Conservation (phyloP, 2,797 vertebrate genomes). For the Amblyopsis hoosieri region DNA sequence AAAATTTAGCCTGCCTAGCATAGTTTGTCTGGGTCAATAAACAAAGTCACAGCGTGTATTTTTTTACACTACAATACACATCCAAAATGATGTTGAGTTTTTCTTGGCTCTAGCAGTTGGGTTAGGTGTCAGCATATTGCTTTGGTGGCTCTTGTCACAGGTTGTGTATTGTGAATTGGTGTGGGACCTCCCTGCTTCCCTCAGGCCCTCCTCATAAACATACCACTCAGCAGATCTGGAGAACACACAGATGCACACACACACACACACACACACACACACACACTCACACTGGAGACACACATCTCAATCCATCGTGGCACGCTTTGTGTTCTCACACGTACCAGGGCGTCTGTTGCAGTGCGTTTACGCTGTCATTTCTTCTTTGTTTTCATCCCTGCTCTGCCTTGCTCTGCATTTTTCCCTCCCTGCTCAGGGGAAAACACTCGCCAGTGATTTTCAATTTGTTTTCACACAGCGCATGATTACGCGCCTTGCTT, state of each 20-base stretch:
- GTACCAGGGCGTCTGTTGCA: conserved; percentile 40
- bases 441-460: conserved; percentile 69
- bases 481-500: conserved; percentile 57
- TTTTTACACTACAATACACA: too few relatives aligned
- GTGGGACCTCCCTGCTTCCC: conserved; percentile 56
- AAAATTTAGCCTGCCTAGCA: not conserved
- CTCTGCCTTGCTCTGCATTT: conserved; percentile 57
- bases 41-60: conserved; percentile 17
- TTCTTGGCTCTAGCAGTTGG: too few relatives aligned
- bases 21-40: conserved; percentile 11
- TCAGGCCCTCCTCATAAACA: conserved; percentile 51
- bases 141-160: conserved; percentile 29
- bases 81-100: too few relatives aligned
- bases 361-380: conserved; percentile 49
- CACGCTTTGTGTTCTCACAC: conserved; percentile 9
- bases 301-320: conserved; percentile 18
- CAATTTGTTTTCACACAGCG: conserved; percentile 70
- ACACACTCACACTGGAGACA: conserved; percentile 15
- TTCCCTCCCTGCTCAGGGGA: conserved; percentile 50
- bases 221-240: conserved; percentile 66
- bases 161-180: conserved; percentile 58
- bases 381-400: conserved; percentile 29
- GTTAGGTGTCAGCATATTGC: conserved; percentile 3
- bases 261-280: conserved; percentile 12
- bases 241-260: conserved; percentile 25